Percentiles rank a stretch among this genome's conserved stretches.
Evolutionary conservation across 2,113 vertebrate species (phyloP).

Genomic region (Romanogobio albipinnatus): DNA sequence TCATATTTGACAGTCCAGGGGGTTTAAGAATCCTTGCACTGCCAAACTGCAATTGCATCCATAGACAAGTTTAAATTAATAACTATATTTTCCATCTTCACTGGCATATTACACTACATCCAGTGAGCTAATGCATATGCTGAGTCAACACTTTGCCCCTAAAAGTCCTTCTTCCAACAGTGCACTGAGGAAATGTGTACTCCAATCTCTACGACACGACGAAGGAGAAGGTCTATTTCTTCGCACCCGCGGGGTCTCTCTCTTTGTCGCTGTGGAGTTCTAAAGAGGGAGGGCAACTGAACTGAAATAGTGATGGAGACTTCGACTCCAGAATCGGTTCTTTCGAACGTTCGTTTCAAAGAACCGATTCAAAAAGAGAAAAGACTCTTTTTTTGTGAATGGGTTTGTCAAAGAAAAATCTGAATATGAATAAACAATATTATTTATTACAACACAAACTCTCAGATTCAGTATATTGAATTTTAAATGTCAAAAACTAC

Average conservation of each 20-base stretch:
- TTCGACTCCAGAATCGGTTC: not conserved
- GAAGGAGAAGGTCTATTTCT: not conserved
- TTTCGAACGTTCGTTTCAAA: not conserved
- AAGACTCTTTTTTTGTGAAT: too few species aligned
- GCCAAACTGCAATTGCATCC: not conserved
- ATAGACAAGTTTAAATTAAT: not conserved
- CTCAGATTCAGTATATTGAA: too few species aligned
- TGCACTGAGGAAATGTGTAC: not conserved
- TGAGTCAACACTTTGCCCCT: too few species aligned
- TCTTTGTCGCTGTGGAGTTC: slow-evolving; percentile 32
- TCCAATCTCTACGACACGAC: not conserved
- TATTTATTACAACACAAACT: too few species aligned
- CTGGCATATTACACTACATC: not conserved
- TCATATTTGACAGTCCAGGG: not conserved
- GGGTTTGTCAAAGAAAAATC: too few species aligned
- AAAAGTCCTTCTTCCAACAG: not conserved
- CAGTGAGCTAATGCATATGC: not conserved
- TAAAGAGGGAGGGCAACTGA: slow-evolving; percentile 25
- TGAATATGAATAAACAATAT: too few species aligned
- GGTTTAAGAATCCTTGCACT: not conserved
- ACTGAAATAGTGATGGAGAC: not conserved
- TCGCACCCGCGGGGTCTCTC: not conserved
- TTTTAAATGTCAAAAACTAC: too few species aligned
- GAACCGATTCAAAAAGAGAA: not conserved
- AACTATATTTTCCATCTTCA: not conserved